Base-by-base conservation (phyloP, 1,140 invertebrate species). In the Nymphalis io region DNA sequence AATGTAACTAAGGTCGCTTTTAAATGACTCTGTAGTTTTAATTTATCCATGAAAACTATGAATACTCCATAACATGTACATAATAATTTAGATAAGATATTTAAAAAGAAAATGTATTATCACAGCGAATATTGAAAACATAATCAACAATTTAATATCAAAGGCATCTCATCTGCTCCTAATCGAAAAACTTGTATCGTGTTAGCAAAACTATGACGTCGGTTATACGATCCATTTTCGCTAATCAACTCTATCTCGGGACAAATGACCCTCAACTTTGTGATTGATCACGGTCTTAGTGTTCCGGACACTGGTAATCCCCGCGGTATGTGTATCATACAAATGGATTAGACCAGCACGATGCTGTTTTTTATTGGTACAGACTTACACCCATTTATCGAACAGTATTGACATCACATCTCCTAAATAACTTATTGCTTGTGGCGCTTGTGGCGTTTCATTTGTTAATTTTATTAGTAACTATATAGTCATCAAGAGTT, bases 241-340 rank as follows among this genome's bases (percentile, higher is more conserved):
- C 57, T 73, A 68, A 70, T 70, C 74, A 59, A 68, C 53, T 70
- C 57, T 33, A 40, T 20, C 18, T 40, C 58, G 42, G 62, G 63
- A 71, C 69, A 71, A 71, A 71, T 68, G 71, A 68, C 60, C 65
- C 60, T 75, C 55, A 68, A 53, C 57, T 55, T 48, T 20, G 74
- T 76, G 74, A 76, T 76, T 70, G 74, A 76, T 76, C 71, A 59
- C 46, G 60, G 67, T 39, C 74, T 68, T 70, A 73, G 59, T 46
- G 74, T 65, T 57, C 53, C 62, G 74, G 71, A 70, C 71, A 59
- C 51, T 40, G 60, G 44, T 73, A 61, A 74, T 73, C 68, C 72
- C 48, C 18, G 51, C n/a, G 67, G 48, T 46, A 20, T 63, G 46
- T 51, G 40, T 42, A 27, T 55, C 48, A 55, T 57, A 21, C 38